Base-by-base conservation (phyloP, 1,140 invertebrate species). In the Coelopa frigida region DNA sequence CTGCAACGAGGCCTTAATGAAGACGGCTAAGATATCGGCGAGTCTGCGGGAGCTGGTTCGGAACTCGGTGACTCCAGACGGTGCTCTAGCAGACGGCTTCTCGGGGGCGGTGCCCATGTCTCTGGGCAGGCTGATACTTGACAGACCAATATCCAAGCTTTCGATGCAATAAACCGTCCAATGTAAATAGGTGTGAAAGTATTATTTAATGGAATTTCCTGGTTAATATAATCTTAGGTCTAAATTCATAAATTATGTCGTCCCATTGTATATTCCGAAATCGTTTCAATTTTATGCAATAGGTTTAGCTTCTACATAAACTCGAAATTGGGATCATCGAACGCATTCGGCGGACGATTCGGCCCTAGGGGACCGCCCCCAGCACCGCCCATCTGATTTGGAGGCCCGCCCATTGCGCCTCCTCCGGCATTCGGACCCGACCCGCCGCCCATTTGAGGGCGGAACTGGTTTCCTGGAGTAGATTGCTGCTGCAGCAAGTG, bases 401-500 rank as follows among this genome's bases (percentile, higher is more conserved):
- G 64, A 48, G 50, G 50, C 5, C 63, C 63, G 12, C 38, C 40
- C 27, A 33, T 37, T 24, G 39, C 39, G 0, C 21, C 40, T 20
- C 40, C 40, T 18, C 37, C 37, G n/a, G 20, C 48, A n/a, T 24
- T 35, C 11, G 21, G 23, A 29, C 27, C 43, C 11, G 32, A 32
- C 21, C 40, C 49, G 4, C 37, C 46, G 20, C 49, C 46, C 61
- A 68, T 62, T 48, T 68, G 64, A 2, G 61, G 64, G 0, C 61
- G 59, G 31, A 68, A 68, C 45, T 68, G 64, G 50, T 62, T 62
- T 35, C 58, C 56, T 4, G 64, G 56, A 6, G 61, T 55, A 5
- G 55, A 52, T 70, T 82, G 81, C 63, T 83, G 81, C 65, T 84
- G 81, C 3, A 84, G 70, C 17, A 84, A 68, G 68, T 83, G 79